A percentile compares a stretch with the other conserved stretches of the same genome.
Conservation (phyloP, 2,888 invertebrate species). For the Heliconius charithonia region DNA sequence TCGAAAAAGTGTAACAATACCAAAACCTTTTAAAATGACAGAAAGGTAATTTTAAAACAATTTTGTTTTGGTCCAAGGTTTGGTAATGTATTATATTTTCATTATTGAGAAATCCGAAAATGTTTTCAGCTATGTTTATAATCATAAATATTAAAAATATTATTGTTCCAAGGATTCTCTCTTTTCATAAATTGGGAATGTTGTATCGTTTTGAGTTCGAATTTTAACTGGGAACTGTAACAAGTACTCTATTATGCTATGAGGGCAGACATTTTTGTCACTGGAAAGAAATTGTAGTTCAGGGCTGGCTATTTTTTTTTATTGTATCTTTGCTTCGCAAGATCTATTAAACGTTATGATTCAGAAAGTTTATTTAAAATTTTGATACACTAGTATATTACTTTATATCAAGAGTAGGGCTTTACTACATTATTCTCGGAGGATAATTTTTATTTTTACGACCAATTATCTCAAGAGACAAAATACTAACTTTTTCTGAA, state of each 20-base stretch:
- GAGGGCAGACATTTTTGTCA: too few relatives aligned
- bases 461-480: not conserved
- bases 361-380: not conserved
- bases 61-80: not conserved
- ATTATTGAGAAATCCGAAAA: too few relatives aligned
- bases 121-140: too few relatives aligned
- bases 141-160: not conserved
- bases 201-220: too few relatives aligned
- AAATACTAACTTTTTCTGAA: too few relatives aligned
- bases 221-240: too few relatives aligned
- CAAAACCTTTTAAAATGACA: constrained; percentile 88
- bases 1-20: constrained; percentile 81
- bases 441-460: constrained; percentile 3
- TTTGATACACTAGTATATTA: not conserved
- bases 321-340: not conserved
- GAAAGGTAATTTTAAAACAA: constrained; percentile 78
- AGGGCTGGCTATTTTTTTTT: not conserved
- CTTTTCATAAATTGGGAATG: too few relatives aligned
- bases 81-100: not conserved
- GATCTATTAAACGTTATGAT: not conserved
- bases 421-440: not conserved
- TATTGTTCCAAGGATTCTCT: too few relatives aligned
- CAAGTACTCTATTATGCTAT: too few relatives aligned
- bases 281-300: not conserved
- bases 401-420: not conserved